Conservation (phyloP, 2,888 invertebrate genomes). For the Archips xylosteana region DNA sequence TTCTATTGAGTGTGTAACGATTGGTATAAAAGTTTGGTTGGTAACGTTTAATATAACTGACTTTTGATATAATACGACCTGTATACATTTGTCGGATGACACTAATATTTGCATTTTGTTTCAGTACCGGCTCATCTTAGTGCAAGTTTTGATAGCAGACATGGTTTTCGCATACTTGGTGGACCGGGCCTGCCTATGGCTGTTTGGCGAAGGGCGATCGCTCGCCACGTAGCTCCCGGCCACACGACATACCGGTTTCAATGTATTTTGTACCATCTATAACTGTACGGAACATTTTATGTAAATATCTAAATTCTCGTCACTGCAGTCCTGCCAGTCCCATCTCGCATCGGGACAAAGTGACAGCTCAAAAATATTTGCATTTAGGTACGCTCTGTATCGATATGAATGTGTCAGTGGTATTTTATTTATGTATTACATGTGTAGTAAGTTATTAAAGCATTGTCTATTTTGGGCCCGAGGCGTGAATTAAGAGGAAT, state of each 20-base stretch:
- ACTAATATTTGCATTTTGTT: constrained; percentile 55
- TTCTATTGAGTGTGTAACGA: too few species aligned
- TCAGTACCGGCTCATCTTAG: constrained; percentile 95
- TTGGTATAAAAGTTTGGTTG: too few species aligned
- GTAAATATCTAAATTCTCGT: constrained; percentile 30
- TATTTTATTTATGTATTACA: constrained; percentile 55
- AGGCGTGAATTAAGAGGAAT: constrained; percentile 44
- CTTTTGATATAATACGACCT: too few species aligned
- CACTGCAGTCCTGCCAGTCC: constrained; percentile 9
- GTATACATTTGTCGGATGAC: neutral
- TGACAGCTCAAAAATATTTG: constrained; percentile 68
- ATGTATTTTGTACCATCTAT: constrained; percentile 21
- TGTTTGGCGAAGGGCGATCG: constrained; percentile 93
- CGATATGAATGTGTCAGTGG: constrained; percentile 48
- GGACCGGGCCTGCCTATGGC: constrained; percentile 93
- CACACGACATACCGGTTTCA: constrained; percentile 6
- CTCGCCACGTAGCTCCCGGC: constrained; percentile 52
- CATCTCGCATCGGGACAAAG: constrained; percentile 43
- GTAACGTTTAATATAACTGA: too few species aligned
- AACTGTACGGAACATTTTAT: constrained; percentile 29
- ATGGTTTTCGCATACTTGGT: constrained; percentile 93
- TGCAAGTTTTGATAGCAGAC: constrained; percentile 94
- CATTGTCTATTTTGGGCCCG: constrained; percentile 48
- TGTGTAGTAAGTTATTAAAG: constrained; percentile 54
- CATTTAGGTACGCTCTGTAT: constrained; percentile 53